A percentile compares a stretch with the other conserved stretches of the same genome.
Conservation (phyloP, 2,113 vertebrate species). For the Rattus norvegicus region DNA sequence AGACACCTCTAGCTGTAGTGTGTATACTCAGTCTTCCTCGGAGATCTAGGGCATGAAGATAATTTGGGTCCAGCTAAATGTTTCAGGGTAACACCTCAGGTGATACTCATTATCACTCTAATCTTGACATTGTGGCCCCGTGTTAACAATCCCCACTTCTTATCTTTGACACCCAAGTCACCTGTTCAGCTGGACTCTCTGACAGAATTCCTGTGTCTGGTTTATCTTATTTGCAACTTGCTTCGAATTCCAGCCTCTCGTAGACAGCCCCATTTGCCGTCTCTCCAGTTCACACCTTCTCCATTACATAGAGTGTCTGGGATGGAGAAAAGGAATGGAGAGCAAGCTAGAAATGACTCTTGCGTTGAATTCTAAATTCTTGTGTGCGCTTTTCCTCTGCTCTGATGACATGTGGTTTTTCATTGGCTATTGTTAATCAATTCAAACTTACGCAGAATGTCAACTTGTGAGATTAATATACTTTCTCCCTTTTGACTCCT, state of each 20-base stretch:
- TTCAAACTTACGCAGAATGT: neutral
- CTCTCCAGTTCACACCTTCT: neutral
- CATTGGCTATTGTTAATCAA: neutral
- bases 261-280: neutral
- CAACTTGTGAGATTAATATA: neutral
- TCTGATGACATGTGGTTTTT: neutral
- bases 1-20: fast-evolving
- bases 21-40: neutral
- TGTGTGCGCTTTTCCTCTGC: neutral
- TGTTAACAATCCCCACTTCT: neutral
- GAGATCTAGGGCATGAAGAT: neutral
- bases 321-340: neutral
- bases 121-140: neutral
- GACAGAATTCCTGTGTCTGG: neutral
- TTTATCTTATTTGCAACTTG: neutral
- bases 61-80: neutral
- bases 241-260: neutral
- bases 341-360: neutral
- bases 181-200: neutral
- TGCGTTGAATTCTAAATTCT: neutral
- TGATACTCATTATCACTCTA: neutral
- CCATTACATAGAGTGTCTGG: neutral
- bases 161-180: neutral
- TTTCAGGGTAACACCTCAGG: neutral
- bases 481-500: neutral